Percentiles rank a stretch among this genome's conserved stretches.
Conservation (phyloP, 2,797 vertebrate species). For the Octomys mimax region DNA sequence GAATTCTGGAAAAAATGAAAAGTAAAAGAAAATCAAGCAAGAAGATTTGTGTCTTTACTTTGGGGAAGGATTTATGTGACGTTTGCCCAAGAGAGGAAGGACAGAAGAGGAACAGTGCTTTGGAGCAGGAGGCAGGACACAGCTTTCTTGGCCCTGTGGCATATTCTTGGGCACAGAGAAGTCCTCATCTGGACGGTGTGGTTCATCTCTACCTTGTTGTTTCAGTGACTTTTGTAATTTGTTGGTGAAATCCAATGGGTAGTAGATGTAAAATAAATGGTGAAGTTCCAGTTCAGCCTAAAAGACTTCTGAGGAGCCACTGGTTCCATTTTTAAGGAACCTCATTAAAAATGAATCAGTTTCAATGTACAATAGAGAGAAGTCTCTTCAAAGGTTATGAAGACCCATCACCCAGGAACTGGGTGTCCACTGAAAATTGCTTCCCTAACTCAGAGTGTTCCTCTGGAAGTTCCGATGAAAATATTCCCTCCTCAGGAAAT, state of each 20-base stretch:
- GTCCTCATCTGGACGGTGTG: not conserved
- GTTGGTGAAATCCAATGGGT: not conserved
- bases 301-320: not conserved
- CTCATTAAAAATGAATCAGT: conserved; percentile 14
- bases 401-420: not conserved
- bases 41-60: not conserved
- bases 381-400: not conserved
- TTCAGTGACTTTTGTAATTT: not conserved
- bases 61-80: not conserved
- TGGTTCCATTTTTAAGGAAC: not conserved
- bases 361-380: conserved; percentile 28
- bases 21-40: conserved; percentile 14
- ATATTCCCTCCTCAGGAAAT: not conserved
- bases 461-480: not conserved
- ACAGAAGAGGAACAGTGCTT: not conserved
- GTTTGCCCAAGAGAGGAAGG: not conserved
- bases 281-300: not conserved
- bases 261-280: not conserved
- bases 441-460: not conserved
- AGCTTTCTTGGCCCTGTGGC: not conserved
- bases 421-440: not conserved
- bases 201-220: not conserved
- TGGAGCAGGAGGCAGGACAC: not conserved
- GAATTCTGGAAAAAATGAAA: conserved; percentile 25
- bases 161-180: not conserved